Base-by-base conservation (phyloP, 2,888 invertebrate species). In the Bombyx huttoni region DNA sequence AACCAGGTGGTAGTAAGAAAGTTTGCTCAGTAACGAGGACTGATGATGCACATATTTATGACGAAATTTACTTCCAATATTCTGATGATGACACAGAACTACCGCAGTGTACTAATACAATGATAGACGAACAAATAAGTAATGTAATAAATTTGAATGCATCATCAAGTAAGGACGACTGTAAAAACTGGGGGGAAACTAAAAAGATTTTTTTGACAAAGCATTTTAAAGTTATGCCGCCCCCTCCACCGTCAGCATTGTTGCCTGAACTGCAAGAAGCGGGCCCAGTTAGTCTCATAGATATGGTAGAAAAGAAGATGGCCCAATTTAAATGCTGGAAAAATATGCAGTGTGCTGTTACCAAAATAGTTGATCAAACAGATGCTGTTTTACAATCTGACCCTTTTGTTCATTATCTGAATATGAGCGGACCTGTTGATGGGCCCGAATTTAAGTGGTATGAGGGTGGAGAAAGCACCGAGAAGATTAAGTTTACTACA, bases 1-100 rank as follows among this genome's bases (percentile, higher is more conserved):
- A 91, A 78, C 67, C 91, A 54, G 72, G 91, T 58, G 68, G 91
- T 63, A 81, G 89, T 77, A 73, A 91, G 78, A 89, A 89, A 60
- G 81, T 83, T 0, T 81, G 83, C 58, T 70, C 84, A 0, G 77
- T 86, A 3, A 65, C 83, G 13, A 63, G 88, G 56, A 73, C 85
- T 3, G 73, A 80, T 56, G 75, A 85, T 67, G 69, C 79, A 10
- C 73, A 82, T 58, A 76, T 86, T 57, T 82, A 84, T 59, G 89
- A 89, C 62, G 87, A 88, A 55, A 83, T 89, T 56, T 88, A 83
- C 65, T 89, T 90, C 60, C 89, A 91, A 68, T 91, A 90, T 59
- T 90, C 91, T 55, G 91, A 91, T 60, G 91, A 91, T 52, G 90
- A 90, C 55, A 90, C 90, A 0, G 89, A 89, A 55, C 85, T 89